Conservation (phyloP, 2,113 vertebrate species). For the Ploceus nigricollis region DNA sequence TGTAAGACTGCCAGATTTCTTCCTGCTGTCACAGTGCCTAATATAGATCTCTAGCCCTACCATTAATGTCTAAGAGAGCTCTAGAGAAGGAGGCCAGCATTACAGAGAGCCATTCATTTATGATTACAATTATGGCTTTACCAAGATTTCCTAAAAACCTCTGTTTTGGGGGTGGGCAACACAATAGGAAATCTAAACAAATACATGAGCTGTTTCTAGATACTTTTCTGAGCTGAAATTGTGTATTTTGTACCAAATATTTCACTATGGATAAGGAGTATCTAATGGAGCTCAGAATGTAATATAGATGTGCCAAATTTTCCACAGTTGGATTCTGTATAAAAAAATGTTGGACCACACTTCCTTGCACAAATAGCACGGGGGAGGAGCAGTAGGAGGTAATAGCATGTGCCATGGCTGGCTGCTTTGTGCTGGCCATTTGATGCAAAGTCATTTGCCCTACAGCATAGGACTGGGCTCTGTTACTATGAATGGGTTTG, state of each 20-base stretch:
- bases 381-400: not conserved
- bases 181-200: not conserved
- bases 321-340: not conserved
- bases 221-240: not conserved
- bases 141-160: not conserved
- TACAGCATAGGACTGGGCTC: not conserved
- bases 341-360: not conserved
- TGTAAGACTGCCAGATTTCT: constrained; percentile 39
- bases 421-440: constrained; percentile 25
- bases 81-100: not conserved
- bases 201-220: not conserved
- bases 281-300: not conserved
- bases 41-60: constrained; percentile 23
- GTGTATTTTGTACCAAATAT: not conserved
- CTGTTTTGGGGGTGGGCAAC: not conserved
- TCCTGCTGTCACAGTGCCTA: constrained; percentile 37
- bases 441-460: constrained; percentile 45
- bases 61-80: constrained; percentile 3
- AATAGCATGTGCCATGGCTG: not conserved
- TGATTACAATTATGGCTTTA: not conserved
- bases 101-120: not conserved
- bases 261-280: not conserved
- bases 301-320: not conserved
- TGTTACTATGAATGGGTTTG: constrained; percentile 20
- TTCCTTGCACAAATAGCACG: not conserved